A percentile compares a stretch with the other conserved stretches of the same genome.
Evolutionary conservation across 2,888 invertebrate genomes (phyloP).

Genomic region (Ctena decussata): DNA sequence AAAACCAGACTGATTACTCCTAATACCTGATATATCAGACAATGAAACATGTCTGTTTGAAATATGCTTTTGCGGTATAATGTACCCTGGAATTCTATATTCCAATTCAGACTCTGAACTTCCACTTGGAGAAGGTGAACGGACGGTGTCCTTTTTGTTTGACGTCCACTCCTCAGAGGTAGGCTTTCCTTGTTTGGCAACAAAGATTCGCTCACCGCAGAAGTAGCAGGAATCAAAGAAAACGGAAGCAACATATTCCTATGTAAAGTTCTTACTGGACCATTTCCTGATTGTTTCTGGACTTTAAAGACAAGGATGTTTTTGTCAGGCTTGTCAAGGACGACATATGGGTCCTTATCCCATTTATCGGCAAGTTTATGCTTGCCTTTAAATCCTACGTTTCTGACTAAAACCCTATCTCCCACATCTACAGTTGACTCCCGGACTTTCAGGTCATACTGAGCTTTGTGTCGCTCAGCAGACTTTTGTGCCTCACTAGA

Average conservation of each 20-base stretch:
- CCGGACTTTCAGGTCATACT: neutral
- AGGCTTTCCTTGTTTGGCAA: too few species aligned
- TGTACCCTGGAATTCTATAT: too few species aligned
- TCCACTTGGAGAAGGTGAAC: too few species aligned
- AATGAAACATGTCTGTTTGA: too few species aligned
- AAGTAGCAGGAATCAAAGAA: neutral
- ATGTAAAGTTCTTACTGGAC: neutral
- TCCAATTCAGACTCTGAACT: too few species aligned
- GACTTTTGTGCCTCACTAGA: neutral
- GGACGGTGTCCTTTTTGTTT: too few species aligned
- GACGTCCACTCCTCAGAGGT: too few species aligned
- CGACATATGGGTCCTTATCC: neutral
- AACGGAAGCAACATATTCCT: neutral
- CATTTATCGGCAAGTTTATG: neutral
- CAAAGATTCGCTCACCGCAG: too few species aligned
- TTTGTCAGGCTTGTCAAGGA: neutral
- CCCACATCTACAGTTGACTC: neutral
- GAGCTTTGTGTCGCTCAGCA: neutral
- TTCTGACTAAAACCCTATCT: neutral
- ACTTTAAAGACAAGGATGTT: neutral
- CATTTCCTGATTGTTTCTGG: neutral
- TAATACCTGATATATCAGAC: too few species aligned
- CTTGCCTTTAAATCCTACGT: neutral
- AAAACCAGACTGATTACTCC: too few species aligned
- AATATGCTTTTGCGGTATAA: too few species aligned